These are phyloP conservation scores for Callipepla californica DNA, from an alignment of 2,113 vertebrate genomes.

Conservation along the genomic window DNA sequence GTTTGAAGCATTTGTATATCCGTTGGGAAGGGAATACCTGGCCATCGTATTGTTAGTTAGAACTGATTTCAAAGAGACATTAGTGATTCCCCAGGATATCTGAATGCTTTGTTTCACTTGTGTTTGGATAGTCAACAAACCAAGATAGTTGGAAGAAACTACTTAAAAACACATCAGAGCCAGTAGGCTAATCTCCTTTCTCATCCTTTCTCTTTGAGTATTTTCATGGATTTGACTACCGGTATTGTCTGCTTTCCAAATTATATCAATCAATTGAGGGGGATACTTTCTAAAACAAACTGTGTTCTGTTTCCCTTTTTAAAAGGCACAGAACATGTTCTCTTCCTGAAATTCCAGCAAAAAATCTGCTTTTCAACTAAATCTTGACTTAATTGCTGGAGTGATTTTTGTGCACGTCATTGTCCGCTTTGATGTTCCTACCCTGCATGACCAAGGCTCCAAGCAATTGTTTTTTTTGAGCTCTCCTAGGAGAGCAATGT, in stretches of 20 bases:
- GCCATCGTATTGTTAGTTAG: neutral
- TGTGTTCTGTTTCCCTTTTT: neutral
- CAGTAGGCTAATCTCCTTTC: neutral
- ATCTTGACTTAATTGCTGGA: neutral
- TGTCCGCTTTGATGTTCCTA: neutral
- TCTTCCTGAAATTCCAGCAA: neutral
- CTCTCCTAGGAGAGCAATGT: neutral
- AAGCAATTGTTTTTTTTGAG: neutral
- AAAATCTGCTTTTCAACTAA: neutral
- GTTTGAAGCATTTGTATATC: fast-evolving
- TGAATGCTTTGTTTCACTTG: neutral
- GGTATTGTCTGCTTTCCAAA: neutral
- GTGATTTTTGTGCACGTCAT: neutral
- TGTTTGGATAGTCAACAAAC: neutral
- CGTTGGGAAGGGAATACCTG: neutral
- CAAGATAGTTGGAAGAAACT: neutral
- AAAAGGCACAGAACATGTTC: neutral
- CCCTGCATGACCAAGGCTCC: neutral
- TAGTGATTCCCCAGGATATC: neutral
- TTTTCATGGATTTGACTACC: neutral
- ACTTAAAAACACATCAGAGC: neutral
- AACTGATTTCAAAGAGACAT: neutral
- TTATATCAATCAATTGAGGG: neutral
- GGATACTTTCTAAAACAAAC: neutral
- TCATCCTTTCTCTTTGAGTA: neutral